phyloP scores from a whole-genome alignment of 2,797 vertebrate genomes.

The Anabacerthia variegaticeps region DNA sequence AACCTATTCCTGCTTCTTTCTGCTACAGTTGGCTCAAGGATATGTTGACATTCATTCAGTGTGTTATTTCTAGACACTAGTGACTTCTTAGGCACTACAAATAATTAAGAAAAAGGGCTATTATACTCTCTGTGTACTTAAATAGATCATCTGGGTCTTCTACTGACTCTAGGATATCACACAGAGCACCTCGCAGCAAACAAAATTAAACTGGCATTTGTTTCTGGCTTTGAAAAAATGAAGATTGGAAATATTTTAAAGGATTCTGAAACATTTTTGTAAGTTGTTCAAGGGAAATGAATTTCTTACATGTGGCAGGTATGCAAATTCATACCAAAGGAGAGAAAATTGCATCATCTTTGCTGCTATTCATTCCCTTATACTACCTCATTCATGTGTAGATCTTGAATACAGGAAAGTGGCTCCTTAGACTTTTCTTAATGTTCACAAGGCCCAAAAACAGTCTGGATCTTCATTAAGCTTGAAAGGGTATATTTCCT shows the following conservation, averaged over 20 bases:
- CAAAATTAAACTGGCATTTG: slow-evolving; percentile 5
- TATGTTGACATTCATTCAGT: not conserved
- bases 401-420: not conserved
- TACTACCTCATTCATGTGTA: not conserved
- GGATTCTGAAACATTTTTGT: not conserved
- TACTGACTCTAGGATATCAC: not conserved
- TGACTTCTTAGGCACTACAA: not conserved
- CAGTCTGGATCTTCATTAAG: not conserved
- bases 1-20: not conserved
- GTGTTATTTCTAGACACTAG: not conserved
- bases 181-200: not conserved
- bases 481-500: not conserved
- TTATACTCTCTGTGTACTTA: not conserved
- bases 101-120: not conserved
- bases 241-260: not conserved
- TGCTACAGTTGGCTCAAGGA: not conserved
- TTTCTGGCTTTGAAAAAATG: not conserved
- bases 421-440: not conserved
- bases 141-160: not conserved
- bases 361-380: not conserved
- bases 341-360: not conserved
- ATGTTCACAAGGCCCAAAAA: not conserved
- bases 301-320: not conserved
- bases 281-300: not conserved
- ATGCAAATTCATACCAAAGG: not conserved